These are phyloP conservation scores for Scolopax mira DNA, from an alignment of 2,113 vertebrate species.

Conservation along the genomic window DNA sequence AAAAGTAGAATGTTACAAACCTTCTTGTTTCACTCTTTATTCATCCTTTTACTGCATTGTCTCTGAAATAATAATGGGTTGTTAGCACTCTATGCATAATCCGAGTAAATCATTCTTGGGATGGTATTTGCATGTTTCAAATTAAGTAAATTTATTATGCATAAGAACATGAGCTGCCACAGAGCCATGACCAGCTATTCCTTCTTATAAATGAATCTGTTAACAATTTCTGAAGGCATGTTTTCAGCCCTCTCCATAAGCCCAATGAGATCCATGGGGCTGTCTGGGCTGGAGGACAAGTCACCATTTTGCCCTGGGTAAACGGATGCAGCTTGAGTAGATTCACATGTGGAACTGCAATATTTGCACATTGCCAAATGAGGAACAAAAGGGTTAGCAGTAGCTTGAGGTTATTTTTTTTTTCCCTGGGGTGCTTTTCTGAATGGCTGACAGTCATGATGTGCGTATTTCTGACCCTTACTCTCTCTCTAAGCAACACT, in stretches of 20 bases:
- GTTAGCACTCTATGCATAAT: not conserved
- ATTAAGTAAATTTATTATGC: not conserved
- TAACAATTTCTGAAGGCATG: slow-evolving; percentile 15
- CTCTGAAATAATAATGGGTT: not conserved
- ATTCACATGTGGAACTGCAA: not conserved
- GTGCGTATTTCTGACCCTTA: not conserved
- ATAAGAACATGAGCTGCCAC: not conserved
- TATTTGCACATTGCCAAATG: not conserved
- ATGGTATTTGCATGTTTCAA: slow-evolving; percentile 12
- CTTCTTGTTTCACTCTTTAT: not conserved
- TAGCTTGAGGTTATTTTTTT: not conserved
- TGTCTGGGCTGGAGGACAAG: not conserved
- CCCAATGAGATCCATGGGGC: not conserved
- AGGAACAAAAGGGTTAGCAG: not conserved
- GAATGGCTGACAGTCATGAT: not conserved
- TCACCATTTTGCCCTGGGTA: not conserved
- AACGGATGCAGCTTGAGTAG: not conserved
- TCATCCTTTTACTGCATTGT: not conserved
- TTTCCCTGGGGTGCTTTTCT: not conserved
- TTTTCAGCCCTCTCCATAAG: not conserved
- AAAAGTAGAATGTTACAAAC: not conserved
- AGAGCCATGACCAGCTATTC: not conserved
- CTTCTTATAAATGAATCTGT: not conserved
- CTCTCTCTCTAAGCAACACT: not conserved
- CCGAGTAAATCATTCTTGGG: slow-evolving; percentile 4